phyloP scores from a whole-genome alignment of 2,113 vertebrate species.

The Siphamia tubifer region DNA sequence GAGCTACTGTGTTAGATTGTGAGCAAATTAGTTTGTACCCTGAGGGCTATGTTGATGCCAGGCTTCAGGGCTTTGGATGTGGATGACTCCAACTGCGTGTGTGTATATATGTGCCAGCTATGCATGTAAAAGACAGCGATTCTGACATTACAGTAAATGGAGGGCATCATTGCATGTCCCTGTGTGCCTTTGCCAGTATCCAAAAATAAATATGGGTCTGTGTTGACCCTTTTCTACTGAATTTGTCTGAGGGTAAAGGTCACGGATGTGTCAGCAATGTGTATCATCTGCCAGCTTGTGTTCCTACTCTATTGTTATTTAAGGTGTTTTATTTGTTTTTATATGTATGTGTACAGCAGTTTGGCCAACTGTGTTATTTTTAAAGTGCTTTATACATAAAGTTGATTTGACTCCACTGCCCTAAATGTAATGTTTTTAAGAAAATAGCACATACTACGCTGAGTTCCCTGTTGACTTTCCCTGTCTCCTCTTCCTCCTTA shows the following conservation, averaged over 20 bases:
- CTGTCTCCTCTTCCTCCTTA: neutral
- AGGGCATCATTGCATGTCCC: slow-evolving; percentile 43
- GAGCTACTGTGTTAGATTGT: slow-evolving; percentile 35
- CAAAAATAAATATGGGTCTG: slow-evolving; percentile 62
- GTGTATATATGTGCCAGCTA: neutral
- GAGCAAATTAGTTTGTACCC: slow-evolving; percentile 60
- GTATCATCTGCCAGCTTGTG: neutral
- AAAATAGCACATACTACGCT: too few species aligned
- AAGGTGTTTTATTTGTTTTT: neutral
- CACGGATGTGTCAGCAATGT: slow-evolving; percentile 6
- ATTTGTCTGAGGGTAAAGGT: slow-evolving; percentile 49
- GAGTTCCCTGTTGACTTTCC: neutral
- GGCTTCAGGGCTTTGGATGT: slow-evolving; percentile 11
- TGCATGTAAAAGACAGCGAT: neutral
- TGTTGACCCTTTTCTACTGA: slow-evolving; percentile 33
- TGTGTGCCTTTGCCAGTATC: slow-evolving; percentile 36
- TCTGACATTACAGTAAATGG: slow-evolving; percentile 1
- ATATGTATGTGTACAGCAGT: too few species aligned
- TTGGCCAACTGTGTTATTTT: too few species aligned
- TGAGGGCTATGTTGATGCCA: slow-evolving; percentile 38
- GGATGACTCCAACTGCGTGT: neutral
- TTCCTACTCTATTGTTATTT: neutral
- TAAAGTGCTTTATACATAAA: too few species aligned
- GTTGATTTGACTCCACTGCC: too few species aligned
- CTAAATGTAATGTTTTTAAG: too few species aligned